Evolutionary conservation across 2,888 invertebrate species (phyloP), one percentile per base, ranked within the genome.

Genomic region (Hipparchia semele): DNA sequence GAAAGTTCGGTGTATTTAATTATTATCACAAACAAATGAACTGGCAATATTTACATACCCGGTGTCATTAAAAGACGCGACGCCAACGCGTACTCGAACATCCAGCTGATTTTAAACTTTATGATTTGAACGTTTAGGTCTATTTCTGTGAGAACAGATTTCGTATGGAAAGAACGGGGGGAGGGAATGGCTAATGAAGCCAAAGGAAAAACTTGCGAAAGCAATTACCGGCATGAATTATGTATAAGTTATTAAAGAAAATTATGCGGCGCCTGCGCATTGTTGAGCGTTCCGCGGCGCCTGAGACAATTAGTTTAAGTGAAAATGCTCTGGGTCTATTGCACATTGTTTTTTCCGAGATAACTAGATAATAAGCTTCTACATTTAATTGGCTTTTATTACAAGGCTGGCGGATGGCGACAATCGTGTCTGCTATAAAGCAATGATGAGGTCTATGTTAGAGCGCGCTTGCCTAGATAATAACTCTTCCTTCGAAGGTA

Each of bases 41-140:
- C 83, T 79, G 79, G 82, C 80, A 79, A 72, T 80, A 87, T 87
- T 87, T 83, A 84, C 87, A 87, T 87, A 87, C 85, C 76, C 76
- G 85, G 75, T 81, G 83, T 80, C 83, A 84, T 82, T 84, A 84
- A 81, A 80, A 81, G 68, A 79, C 66, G 46, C 73, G 77, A 75
- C 81, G 78, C 77, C 78, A 76, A 76, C 79, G 77, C 78, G 74
- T 73, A 68, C 46, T 53, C 61, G 67, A 71, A 56, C 70, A 49
- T 73, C 70, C 71, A 72, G 69, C 70, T 73, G 64, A 75, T 79
- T 84, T 81, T 82, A 77, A 73, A 46, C 46, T 61, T 69, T 72
- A 77, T 64, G 46, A 13, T 70, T 61, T 23, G 54, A 66, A 65
- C 9, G 60, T 68, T 62, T 74, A 73, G 69, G 53, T 46, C 51